Conservation (phyloP, 2,797 vertebrate species). For the Orestias chungarensis region DNA sequence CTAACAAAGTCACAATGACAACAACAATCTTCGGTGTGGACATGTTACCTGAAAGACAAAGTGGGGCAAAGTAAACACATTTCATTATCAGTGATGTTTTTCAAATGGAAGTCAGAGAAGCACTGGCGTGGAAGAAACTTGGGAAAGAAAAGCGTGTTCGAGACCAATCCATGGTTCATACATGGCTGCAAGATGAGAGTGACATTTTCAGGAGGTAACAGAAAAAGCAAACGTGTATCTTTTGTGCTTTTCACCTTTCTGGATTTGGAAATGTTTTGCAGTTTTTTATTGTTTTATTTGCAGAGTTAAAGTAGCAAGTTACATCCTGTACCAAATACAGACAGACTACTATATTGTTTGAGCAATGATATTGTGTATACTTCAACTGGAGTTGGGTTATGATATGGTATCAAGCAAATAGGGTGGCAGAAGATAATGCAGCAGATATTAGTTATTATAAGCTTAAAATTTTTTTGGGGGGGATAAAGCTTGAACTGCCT, state of each 20-base stretch:
- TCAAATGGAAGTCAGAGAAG: not conserved
- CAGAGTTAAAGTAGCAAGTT: not conserved
- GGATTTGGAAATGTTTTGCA: not conserved
- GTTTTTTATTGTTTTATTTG: not conserved
- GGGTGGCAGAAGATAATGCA: not conserved
- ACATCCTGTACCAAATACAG: not conserved
- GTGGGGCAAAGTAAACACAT: not conserved
- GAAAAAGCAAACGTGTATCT: not conserved
- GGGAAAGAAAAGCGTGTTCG: not conserved
- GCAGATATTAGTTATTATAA: not conserved
- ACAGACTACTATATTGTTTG: not conserved
- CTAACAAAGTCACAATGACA: not conserved
- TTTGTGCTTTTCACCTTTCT: not conserved
- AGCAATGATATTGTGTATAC: not conserved
- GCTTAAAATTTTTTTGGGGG: not conserved
- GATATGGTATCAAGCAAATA: not conserved
- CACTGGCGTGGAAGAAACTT: not conserved
- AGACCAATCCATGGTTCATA: not conserved
- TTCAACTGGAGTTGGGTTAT: not conserved
- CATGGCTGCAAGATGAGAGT: not conserved
- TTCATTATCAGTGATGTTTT: not conserved
- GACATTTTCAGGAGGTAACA: not conserved
- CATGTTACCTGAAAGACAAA: not conserved
- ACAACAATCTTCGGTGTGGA: not conserved
- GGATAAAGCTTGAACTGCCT: not conserved